Evolutionary conservation across 2,888 invertebrate genomes (phyloP).

Genomic region (Mesoligia furuncula): DNA sequence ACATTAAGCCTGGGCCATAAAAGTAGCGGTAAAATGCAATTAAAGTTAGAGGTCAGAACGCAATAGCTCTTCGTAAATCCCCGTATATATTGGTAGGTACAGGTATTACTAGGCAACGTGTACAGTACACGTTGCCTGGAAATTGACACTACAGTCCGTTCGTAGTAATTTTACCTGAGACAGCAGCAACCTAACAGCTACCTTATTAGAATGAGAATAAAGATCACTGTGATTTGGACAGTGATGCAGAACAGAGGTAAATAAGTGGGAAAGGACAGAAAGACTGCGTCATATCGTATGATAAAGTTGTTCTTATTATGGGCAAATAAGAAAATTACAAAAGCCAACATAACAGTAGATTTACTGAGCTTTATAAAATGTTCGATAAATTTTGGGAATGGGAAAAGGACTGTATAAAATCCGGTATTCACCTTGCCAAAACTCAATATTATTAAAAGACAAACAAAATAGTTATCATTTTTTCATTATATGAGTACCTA

Average conservation of each 20-base stretch:
- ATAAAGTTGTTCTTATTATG: neutral
- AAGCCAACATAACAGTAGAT: neutral
- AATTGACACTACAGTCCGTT: neutral
- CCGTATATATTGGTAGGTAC: neutral
- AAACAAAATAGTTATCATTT: neutral
- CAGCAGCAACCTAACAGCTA: neutral
- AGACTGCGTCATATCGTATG: too few species aligned
- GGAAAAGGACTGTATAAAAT: neutral
- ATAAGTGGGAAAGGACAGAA: too few species aligned
- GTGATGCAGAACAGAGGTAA: too few species aligned
- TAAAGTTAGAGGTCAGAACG: slow-evolving; percentile 32
- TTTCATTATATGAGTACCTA: neutral
- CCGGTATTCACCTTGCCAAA: too few species aligned
- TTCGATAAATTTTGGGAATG: neutral
- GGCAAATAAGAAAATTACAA: neutral
- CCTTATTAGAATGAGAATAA: neutral
- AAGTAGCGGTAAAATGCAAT: slow-evolving; percentile 48
- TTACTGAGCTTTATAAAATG: neutral
- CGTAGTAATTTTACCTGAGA: neutral
- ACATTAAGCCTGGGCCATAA: slow-evolving; percentile 59
- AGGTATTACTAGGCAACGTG: neutral
- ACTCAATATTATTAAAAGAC: neutral
- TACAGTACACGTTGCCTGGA: neutral
- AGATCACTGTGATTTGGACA: too few species aligned
- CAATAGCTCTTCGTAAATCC: slow-evolving; percentile 26